Percentiles rank a stretch among this genome's conserved stretches.
These are phyloP conservation scores for Heptranchias perlo DNA, from an alignment of 2,113 vertebrate species.

Conservation along the genomic window DNA sequence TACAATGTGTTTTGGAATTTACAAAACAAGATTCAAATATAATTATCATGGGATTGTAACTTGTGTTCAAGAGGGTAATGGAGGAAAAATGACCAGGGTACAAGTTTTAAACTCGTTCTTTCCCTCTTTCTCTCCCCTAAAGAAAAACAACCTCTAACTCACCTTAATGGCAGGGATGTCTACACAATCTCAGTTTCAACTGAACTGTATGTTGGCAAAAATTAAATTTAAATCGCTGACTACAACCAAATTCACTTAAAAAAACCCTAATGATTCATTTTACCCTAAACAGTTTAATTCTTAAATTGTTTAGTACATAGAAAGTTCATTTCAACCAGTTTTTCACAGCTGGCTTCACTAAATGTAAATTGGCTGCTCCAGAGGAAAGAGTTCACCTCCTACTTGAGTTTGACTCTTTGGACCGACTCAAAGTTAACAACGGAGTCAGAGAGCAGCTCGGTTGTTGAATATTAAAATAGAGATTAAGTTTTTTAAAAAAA, in stretches of 20 bases:
- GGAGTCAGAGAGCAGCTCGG: not conserved
- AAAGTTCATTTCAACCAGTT: not conserved
- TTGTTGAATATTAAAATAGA: not conserved
- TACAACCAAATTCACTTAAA: not conserved
- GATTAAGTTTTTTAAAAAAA: not conserved
- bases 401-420: not conserved
- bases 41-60: not conserved
- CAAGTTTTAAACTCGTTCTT: not conserved
- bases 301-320: not conserved
- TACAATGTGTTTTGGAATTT: not conserved
- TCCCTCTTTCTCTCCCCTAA: not conserved
- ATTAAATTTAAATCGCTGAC: not conserved
- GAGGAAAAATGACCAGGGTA: not conserved
- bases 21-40: constrained; percentile 4
- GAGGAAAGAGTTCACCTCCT: not conserved
- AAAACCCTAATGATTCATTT: not conserved
- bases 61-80: too few species aligned
- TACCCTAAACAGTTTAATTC: not conserved
- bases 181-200: not conserved
- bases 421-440: not conserved
- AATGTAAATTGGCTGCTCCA: not conserved
- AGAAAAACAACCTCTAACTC: not conserved
- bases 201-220: not conserved
- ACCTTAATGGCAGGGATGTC: not conserved
- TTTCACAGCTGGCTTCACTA: constrained; percentile 19